phyloP scores from a whole-genome alignment of 1,140 invertebrate genomes.

The Platyura marginata region DNA sequence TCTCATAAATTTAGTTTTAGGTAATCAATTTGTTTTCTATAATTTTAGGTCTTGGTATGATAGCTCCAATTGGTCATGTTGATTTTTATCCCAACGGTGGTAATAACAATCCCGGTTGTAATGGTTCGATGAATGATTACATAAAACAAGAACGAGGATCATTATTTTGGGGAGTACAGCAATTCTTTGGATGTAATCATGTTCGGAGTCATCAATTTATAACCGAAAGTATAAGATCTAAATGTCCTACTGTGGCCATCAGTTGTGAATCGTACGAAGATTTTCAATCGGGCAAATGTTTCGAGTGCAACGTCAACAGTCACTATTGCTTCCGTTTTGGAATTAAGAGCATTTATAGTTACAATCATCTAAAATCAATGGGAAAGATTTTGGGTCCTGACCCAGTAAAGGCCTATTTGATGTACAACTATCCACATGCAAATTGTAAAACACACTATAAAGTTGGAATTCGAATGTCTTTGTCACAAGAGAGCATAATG shows the following conservation, averaged over 20 bases:
- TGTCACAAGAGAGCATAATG: conserved; percentile 42
- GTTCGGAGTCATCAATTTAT: conserved; percentile 69
- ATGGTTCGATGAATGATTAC: conserved; percentile 44
- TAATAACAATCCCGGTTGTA: conserved; percentile 67
- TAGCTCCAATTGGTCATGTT: conserved; percentile 61
- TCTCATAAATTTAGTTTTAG: too few relatives aligned
- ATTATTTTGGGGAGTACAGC: conserved; percentile 41
- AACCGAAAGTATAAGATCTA: conserved; percentile 60
- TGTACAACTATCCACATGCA: conserved; percentile 43
- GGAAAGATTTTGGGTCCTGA: conserved; percentile 26
- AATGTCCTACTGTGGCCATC: conserved; percentile 55
- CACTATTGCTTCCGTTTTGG: conserved; percentile 48
- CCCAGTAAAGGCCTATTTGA: conserved; percentile 43
- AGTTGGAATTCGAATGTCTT: conserved; percentile 51
- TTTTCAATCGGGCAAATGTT: conserved; percentile 55
- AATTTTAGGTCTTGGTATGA: conserved; percentile 64
- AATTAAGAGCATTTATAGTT: conserved; percentile 35
- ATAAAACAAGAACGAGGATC: conserved; percentile 35
- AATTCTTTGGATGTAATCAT: conserved; percentile 70
- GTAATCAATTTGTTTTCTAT: too few relatives aligned
- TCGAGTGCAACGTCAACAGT: conserved; percentile 39
- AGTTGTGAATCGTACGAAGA: conserved; percentile 61
- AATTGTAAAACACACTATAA: conserved; percentile 63
- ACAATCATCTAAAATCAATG: conserved; percentile 23
- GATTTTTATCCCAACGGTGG: conserved; percentile 87